These are phyloP conservation scores for Microctonus aethiopoides DNA, from an alignment of 2,888 invertebrate species.

Conservation along the genomic window DNA sequence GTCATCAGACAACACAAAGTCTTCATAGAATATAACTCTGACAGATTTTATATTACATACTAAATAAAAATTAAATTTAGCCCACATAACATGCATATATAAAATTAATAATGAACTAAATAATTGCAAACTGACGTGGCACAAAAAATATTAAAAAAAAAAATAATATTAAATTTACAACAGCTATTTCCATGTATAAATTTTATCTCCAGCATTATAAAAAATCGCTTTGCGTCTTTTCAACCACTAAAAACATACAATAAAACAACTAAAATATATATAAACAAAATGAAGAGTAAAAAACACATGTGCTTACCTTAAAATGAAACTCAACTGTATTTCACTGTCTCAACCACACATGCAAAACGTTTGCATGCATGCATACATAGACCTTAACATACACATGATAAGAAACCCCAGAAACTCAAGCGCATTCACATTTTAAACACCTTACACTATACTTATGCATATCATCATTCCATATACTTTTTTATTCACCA, in stretches of 20 bases:
- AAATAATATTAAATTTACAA: background rate
- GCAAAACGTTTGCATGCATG: background rate
- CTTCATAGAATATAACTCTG: no score
- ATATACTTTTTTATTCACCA: background rate
- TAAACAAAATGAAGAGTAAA: background rate
- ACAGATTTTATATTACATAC: no score
- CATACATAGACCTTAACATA: no score
- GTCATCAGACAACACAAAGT: no score
- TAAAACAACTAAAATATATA: constrained; percentile 18
- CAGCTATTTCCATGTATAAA: background rate
- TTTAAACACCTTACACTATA: background rate
- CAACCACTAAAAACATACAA: constrained; percentile 2
- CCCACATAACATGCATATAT: no score
- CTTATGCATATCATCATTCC: background rate
- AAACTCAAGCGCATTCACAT: background rate
- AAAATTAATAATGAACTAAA: no score
- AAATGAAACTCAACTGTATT: no score
- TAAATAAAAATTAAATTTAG: no score
- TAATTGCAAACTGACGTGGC: no score
- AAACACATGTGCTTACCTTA: background rate
- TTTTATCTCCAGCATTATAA: constrained; percentile 43
- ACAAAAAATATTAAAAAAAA: no score
- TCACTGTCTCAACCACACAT: no score
- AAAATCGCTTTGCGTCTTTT: constrained; percentile 40
- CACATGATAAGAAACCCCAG: background rate